Conservation (phyloP, 2,113 vertebrate genomes). For the Rhinolophus sinicus region DNA sequence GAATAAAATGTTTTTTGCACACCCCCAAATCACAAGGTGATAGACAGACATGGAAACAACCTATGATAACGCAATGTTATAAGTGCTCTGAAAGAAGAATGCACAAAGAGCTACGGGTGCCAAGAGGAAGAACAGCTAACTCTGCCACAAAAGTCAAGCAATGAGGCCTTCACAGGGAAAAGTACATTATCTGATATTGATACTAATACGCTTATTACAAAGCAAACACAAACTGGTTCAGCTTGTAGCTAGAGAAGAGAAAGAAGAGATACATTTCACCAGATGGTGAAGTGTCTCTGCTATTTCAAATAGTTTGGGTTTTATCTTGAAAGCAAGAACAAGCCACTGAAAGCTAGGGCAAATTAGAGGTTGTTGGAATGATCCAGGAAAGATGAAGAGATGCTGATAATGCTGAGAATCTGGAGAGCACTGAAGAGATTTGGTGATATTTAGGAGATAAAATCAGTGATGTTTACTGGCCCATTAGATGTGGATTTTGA, state of each 20-base stretch:
- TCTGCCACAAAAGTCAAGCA: neutral
- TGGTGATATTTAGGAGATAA: neutral
- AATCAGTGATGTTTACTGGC: constrained; percentile 26
- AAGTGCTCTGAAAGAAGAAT: neutral
- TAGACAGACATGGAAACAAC: neutral
- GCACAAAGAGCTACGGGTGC: neutral
- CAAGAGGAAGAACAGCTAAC: neutral
- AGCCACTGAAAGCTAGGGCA: neutral
- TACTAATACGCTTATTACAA: neutral
- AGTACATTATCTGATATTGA: neutral
- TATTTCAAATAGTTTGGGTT: neutral
- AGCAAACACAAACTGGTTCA: neutral
- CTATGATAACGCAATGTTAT: neutral
- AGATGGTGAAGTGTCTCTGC: neutral
- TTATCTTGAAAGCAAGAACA: constrained; percentile 24
- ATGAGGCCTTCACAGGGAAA: neutral
- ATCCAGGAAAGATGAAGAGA: constrained; percentile 9
- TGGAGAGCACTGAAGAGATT: neutral
- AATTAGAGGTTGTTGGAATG: neutral
- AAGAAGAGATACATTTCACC: neutral
- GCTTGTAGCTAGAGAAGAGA: neutral
- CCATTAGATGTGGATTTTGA: constrained; percentile 15
- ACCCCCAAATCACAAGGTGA: neutral
- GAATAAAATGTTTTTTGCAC: neutral
- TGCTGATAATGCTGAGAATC: neutral